Conservation (phyloP, 2,797 vertebrate genomes). For the Sebastes nivosus region DNA sequence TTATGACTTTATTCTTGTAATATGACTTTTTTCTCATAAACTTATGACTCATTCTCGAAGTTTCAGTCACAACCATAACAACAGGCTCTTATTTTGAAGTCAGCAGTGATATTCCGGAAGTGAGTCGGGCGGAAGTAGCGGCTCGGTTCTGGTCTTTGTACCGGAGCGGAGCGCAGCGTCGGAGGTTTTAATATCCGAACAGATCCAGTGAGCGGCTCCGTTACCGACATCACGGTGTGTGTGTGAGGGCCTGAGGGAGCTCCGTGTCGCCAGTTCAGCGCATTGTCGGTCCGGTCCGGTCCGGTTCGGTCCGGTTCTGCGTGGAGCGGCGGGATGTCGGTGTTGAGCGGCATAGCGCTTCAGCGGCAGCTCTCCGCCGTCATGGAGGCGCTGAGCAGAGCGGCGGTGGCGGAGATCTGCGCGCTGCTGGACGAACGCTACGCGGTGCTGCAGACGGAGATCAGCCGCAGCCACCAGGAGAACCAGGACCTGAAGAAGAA, state of each 20-base stretch:
- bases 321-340: too few species aligned
- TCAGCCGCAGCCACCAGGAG: conserved; percentile 64
- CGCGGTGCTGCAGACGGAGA: conserved; percentile 67
- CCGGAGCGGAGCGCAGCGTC: not conserved
- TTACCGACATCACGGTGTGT: not conserved
- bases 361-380: conserved; percentile 66
- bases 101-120: not conserved
- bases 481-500: conserved; percentile 74
- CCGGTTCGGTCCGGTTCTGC: not conserved
- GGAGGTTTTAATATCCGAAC: not conserved
- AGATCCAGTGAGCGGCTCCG: accelerated
- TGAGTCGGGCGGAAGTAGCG: not conserved
- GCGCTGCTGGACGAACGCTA: conserved; percentile 70
- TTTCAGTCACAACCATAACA: not conserved
- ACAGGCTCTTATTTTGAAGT: conserved; percentile 53
- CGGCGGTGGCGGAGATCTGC: conserved; percentile 73
- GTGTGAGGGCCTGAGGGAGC: not conserved
- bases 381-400: conserved; percentile 68
- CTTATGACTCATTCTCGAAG: too few species aligned
- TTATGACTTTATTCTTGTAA: too few species aligned
- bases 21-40: too few species aligned
- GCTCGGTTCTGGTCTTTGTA: not conserved
- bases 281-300: not conserved
- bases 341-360: conserved; percentile 19
- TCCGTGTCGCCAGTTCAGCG: not conserved